Conservation (phyloP, 92 coral and sea anemone genomes). For the Phymanthus crucifer region DNA sequence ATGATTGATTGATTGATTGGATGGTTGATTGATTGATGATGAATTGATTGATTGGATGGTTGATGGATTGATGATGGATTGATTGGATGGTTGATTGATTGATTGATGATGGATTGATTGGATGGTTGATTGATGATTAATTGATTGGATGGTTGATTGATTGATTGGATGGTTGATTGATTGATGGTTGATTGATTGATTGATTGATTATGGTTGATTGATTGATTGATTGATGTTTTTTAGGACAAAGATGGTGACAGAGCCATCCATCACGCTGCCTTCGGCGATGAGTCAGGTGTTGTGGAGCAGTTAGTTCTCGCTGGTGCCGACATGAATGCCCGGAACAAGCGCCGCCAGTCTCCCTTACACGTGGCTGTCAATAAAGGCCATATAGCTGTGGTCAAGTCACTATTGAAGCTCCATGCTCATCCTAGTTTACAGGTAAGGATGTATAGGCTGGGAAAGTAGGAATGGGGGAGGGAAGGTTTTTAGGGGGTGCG, state of each 20-base stretch:
- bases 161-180: too few relatives aligned
- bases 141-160: too few relatives aligned
- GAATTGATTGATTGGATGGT: too few relatives aligned
- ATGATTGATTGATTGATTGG: too few relatives aligned
- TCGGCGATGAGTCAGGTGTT: conserved; percentile 85
- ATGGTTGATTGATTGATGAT: too few relatives aligned
- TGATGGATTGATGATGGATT: too few relatives aligned
- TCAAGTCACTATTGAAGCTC: conserved; percentile 69
- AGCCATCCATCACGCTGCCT: conserved; percentile 94
- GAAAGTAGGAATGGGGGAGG: too few relatives aligned
- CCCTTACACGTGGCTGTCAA: conserved; percentile 98
- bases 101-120: too few relatives aligned
- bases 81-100: too few relatives aligned
- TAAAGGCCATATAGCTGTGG: conserved; percentile 91
- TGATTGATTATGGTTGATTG: neutral
- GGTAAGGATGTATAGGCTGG: conserved; percentile 39
- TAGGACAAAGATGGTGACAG: conserved; percentile 99
- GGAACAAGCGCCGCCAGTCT: conserved; percentile 97
- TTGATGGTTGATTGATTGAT: neutral
- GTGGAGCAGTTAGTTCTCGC: conserved; percentile 83
- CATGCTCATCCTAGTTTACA: conserved; percentile 94
- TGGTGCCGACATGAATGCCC: conserved; percentile 92
- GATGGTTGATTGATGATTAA: too few relatives aligned
- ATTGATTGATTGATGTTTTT: conserved; percentile 1
- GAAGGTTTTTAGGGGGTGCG: too few relatives aligned